Evolutionary conservation across 2,888 invertebrate species (phyloP).

Genomic region (Sipha maydis): DNA sequence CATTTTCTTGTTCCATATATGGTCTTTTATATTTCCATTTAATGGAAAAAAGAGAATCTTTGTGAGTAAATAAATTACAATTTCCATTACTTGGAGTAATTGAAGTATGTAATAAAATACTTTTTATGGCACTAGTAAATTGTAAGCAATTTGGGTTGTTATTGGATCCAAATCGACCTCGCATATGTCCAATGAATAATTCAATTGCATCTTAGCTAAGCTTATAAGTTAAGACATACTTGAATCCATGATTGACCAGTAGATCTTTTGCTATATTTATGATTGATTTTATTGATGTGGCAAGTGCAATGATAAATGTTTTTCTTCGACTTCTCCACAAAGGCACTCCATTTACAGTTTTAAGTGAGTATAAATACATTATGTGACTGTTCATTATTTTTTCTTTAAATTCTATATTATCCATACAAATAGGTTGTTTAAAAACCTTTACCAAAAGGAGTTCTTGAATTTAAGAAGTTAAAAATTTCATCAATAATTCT

Average conservation of each 20-base stretch:
- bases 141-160: conserved; percentile 43
- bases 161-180: conserved; percentile 20
- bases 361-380: conserved; percentile 9
- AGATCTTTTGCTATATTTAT: not conserved
- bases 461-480: conserved; percentile 19
- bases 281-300: conserved; percentile 3
- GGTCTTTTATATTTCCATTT: conserved; percentile 35
- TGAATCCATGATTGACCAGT: conserved; percentile 18
- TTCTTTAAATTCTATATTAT: not conserved
- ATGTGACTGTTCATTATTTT: not conserved
- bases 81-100: not conserved
- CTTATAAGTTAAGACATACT: conserved; percentile 27
- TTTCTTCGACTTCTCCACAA: not conserved
- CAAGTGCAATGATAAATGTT: not conserved
- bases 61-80: not conserved
- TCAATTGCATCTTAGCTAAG: conserved; percentile 29
- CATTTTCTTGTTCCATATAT: not conserved
- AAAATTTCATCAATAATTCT: conserved; percentile 13
- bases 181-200: conserved; percentile 27
- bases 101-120: conserved; percentile 1
- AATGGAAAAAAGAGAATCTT: not conserved
- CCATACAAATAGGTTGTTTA: not conserved
- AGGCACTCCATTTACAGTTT: not conserved
- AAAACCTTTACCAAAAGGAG: conserved; percentile 6
- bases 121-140: conserved; percentile 16